Percentiles rank a stretch among this genome's conserved stretches.
Evolutionary conservation across 23 tunicate species (phyloP).

Genomic region (Phallusia fumigata): DNA sequence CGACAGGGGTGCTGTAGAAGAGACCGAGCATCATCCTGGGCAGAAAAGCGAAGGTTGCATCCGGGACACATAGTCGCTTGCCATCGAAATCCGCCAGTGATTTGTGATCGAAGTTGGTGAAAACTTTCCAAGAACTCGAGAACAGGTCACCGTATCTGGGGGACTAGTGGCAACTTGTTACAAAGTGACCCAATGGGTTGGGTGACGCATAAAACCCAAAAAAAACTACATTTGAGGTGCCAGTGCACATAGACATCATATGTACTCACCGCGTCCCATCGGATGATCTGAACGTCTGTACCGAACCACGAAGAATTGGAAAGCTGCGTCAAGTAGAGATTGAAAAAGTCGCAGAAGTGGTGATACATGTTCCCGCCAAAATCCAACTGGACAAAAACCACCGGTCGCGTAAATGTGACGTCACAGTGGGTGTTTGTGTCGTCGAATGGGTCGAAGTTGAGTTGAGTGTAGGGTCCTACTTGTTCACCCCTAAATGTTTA

Average conservation of each 20-base stretch:
- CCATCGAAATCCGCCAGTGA: slow-evolving; percentile 45
- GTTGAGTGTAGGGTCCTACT: slow-evolving; percentile 52
- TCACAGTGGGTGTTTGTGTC: slow-evolving; percentile 50
- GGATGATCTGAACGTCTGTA: slow-evolving; percentile 57
- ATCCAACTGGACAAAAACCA: slow-evolving; percentile 80
- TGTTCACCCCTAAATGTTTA: slow-evolving; percentile 64
- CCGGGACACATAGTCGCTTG: slow-evolving; percentile 58
- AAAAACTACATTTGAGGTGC: no score
- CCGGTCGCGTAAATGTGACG: slow-evolving; percentile 51
- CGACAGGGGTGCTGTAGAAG: slow-evolving; percentile 73
- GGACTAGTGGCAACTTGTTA: no score
- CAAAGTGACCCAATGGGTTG: no score
- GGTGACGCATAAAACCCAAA: no score
- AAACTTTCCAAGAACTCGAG: slow-evolving; percentile 69
- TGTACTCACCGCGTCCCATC: slow-evolving; percentile 75
- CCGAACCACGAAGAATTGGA: slow-evolving; percentile 80
- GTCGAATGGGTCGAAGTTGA: slow-evolving; percentile 30
- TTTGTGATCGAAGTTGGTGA: slow-evolving; percentile 50
- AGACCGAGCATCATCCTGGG: slow-evolving; percentile 82
- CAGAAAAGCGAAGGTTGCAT: slow-evolving; percentile 69
- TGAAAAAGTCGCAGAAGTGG: slow-evolving; percentile 96
- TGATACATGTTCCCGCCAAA: slow-evolving; percentile 89
- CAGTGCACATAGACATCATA: background rate
- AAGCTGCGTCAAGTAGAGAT: slow-evolving; percentile 82
- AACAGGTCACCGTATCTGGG: slow-evolving; percentile 60